Evolutionary conservation across 1,140 invertebrate species (phyloP), one percentile per base, ranked within the genome.

Genomic region (Pogonus chalceus): DNA sequence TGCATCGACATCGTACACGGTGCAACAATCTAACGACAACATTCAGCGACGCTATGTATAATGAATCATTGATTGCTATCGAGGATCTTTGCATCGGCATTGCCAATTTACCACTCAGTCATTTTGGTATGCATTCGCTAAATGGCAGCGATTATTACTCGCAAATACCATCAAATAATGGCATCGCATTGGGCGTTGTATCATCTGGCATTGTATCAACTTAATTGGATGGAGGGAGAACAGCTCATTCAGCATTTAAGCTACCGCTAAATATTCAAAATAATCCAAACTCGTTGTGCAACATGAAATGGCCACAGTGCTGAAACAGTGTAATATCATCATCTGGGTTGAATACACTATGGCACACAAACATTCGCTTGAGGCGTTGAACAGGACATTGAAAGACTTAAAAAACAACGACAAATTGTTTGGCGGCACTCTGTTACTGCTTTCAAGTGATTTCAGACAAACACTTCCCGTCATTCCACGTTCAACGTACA

Each of bases 401-500:
- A n/a, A n/a, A n/a, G n/a, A n/a, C n/a, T n/a, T n/a, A n/a, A n/a
- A n/a, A n/a, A n/a, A n/a, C n/a, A n/a, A n/a, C n/a, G n/a, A n/a
- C n/a, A n/a, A n/a, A n/a, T n/a, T n/a, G 57, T 60, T 49, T 51
- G 65, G 31, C 31, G 56, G 50, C 12, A 43, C 49, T 23, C 37
- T 54, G 31, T 31, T 64, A 16, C 20, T 60, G 14, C 26, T 60
- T 18, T 57, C 55, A 26, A 55, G 56, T 20, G 55, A 64, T 56
- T 63, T 64, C 48, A 49, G 61, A 23, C 54, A 14, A 24, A 43
- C 7, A 50, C 22, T 77, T 20, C 72, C 73, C 53, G 65, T 76
- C 7, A 66, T 75, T 58, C 60, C 59, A 46, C 60, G 65, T 60
- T 66, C 61, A 55, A 76, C 70, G 12, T 53, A 57, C 48, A 70